Evolutionary conservation across 2,888 invertebrate species (phyloP), one percentile per base, ranked within the genome.

Genomic region (Heliconius aoede): DNA sequence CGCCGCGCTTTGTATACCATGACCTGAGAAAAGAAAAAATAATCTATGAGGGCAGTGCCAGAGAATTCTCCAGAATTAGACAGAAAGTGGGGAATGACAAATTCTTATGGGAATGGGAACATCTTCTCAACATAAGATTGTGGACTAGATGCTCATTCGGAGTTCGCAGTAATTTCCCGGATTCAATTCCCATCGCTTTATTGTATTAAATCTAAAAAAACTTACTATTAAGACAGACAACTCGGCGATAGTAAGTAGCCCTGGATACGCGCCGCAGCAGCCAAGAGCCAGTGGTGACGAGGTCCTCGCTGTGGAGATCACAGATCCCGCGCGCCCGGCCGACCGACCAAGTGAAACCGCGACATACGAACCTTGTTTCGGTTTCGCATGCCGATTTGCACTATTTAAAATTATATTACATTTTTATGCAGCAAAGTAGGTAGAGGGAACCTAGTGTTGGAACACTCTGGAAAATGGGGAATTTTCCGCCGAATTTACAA

Each of bases 151-250:
- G 36, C 36, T 36, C 36, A 36, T 36, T 36, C 36, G 36, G 11
- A 36, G 36, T 36, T 11, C 11, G 11, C 36, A 36, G 9, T 36
- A 3, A 13, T 4, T 46, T 46, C 46, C 4, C 13, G 15, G 13
- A 46, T 0, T 55, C 55, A n/a, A 55, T 55, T 51, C 18, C 51
- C 51, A 51, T 51, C 3, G 51, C 18, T 18, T 51, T 51, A 3
- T n/a, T 55, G 55, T 55, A 55, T 55, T 21, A 28, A 40, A 32
- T 55, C 4, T 15, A 1, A 58, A 28, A 9, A 51, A 21, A 91
- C 95, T 95, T 91, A 98, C 98, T 96, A 88, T 98, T 97, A 51
- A 98, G 95, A 86, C 98, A 98, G 79, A 96, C 96, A 68, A 97
- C 97, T 82, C 97, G 95, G 83, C 98, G 96, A 85, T 96, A 97